Conservation (phyloP, 2,113 vertebrate genomes). For the cat (Felis catus) region DNA sequence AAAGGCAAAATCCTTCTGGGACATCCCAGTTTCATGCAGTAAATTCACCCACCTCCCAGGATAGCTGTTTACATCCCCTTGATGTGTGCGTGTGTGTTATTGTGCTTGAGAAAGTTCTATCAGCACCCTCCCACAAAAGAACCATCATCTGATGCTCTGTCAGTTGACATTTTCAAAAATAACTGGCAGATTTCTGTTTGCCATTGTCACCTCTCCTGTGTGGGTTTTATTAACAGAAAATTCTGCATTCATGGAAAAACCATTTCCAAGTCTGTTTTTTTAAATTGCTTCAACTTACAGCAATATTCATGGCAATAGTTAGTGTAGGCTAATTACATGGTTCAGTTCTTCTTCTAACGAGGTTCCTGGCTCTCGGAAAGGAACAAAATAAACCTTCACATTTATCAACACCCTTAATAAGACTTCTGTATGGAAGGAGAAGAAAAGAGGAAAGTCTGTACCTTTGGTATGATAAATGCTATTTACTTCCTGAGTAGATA, state of each 20-base stretch:
- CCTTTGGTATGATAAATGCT: neutral
- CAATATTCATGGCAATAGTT: slow-evolving; percentile 46
- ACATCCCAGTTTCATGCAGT: neutral
- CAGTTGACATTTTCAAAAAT: neutral
- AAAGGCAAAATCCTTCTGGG: slow-evolving; percentile 81
- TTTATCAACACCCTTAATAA: neutral
- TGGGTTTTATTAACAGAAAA: slow-evolving; percentile 47
- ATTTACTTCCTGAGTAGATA: neutral
- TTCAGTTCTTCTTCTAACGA: slow-evolving; percentile 49
- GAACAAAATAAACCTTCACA: slow-evolving; percentile 48
- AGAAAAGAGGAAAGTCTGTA: neutral
- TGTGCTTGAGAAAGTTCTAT: neutral
- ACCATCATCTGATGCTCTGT: neutral
- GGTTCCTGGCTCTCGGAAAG: slow-evolving; percentile 22
- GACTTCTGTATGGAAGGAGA: neutral
- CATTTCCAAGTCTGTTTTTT: slow-evolving; percentile 46
- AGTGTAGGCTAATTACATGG: slow-evolving; percentile 56
- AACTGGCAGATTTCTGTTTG: neutral
- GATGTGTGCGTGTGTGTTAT: accelerated
- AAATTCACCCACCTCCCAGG: neutral
- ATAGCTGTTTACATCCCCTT: neutral
- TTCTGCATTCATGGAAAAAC: slow-evolving; percentile 7
- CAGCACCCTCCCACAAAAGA: neutral
- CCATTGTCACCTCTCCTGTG: neutral
- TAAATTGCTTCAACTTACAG: slow-evolving; percentile 59